phyloP scores from a whole-genome alignment of 2,888 invertebrate species.

The Campoplex capitator region DNA sequence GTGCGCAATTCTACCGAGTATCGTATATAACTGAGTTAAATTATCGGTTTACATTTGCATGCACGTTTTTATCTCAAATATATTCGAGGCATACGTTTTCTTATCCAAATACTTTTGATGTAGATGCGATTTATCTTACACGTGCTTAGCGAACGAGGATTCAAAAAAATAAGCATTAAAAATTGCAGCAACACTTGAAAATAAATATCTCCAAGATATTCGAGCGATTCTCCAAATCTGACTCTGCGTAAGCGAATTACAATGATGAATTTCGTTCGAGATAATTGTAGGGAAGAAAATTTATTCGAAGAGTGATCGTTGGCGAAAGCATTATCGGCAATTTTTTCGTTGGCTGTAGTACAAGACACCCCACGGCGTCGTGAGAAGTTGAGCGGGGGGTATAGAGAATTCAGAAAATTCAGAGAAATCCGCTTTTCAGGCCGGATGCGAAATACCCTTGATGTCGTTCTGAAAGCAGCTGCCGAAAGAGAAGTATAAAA shows the following conservation, averaged over 20 bases:
- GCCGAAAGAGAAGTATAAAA: slow-evolving; percentile 22
- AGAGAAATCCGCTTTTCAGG: slow-evolving; percentile 35
- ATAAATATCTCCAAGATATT: neutral
- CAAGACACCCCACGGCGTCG: slow-evolving; percentile 14
- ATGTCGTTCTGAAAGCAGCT: slow-evolving; percentile 33
- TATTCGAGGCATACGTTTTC: neutral
- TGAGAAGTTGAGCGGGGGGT: neutral
- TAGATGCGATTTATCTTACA: neutral
- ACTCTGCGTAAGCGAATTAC: neutral
- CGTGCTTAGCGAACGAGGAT: neutral
- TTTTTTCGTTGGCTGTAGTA: slow-evolving; percentile 5
- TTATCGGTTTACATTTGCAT: neutral
- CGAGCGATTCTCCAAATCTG: neutral
- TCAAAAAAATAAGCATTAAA: slow-evolving; percentile 7
- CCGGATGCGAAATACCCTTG: slow-evolving; percentile 54
- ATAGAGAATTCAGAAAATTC: slow-evolving; percentile 39
- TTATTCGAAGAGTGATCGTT: neutral
- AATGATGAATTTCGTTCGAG: neutral
- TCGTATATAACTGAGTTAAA: neutral
- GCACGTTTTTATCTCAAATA: slow-evolving; percentile 13
- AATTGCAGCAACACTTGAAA: neutral
- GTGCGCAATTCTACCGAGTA: neutral
- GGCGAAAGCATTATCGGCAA: slow-evolving; percentile 14
- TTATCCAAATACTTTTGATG: slow-evolving; percentile 13
- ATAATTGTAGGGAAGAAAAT: neutral